A percentile compares a stretch with the other conserved stretches of the same genome.
Evolutionary conservation across 2,888 invertebrate genomes (phyloP).

Genomic region (Laothoe populi): DNA sequence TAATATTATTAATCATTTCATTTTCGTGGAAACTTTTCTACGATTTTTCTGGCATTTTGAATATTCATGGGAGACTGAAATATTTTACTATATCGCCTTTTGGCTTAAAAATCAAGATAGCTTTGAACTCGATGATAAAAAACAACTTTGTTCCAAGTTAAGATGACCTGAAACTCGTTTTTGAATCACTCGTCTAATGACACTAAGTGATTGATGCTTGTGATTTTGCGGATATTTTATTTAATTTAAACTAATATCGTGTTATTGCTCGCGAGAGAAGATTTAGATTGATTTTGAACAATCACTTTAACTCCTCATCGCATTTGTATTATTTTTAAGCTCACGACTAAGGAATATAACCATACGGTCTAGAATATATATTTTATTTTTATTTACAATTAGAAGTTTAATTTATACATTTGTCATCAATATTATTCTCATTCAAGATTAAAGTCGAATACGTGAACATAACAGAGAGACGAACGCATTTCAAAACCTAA

Average conservation of each 20-base stretch:
- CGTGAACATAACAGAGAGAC: slow-evolving; percentile 1
- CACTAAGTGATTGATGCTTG: slow-evolving; percentile 18
- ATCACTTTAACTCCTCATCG: not conserved
- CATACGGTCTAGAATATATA: no score
- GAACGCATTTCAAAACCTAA: slow-evolving; percentile 4
- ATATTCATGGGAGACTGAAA: not conserved
- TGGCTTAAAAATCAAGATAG: not conserved
- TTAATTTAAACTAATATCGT: slow-evolving; percentile 3
- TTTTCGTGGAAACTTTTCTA: no score
- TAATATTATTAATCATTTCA: no score
- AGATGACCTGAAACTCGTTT: slow-evolving; percentile 1
- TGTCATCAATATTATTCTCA: no score
- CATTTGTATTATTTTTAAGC: no score
- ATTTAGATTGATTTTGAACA: slow-evolving; percentile 4
- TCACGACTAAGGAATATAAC: no score
- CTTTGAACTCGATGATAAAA: not conserved
- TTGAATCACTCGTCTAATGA: slow-evolving; percentile 16
- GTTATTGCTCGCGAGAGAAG: slow-evolving; percentile 16
- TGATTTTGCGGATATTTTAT: not conserved
- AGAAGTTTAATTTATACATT: no score
- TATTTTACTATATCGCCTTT: not conserved
- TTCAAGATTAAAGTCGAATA: not conserved
- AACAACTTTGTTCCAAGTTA: not conserved
- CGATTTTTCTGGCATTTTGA: not conserved
- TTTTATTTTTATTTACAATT: no score